Conservation (phyloP, 92 coral and sea anemone genomes). For the Pocillopora grandis region DNA sequence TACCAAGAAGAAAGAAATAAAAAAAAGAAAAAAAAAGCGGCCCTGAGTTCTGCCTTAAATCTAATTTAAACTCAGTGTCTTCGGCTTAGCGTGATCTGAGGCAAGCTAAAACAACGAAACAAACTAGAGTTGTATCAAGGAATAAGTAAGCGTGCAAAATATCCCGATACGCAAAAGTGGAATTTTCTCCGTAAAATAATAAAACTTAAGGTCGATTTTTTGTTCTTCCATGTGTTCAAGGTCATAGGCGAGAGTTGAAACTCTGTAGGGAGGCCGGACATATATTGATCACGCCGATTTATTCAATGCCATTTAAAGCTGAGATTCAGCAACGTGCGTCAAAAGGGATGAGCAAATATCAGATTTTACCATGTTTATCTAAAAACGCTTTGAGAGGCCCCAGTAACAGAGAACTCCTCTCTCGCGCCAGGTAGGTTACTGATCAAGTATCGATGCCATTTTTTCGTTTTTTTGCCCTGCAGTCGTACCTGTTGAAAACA, state of each 20-base stretch:
- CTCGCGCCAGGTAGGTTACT: background rate
- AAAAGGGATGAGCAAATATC: background rate
- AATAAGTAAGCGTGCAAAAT: background rate
- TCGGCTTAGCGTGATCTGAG: background rate
- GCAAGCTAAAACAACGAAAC: background rate
- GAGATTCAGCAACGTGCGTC: background rate
- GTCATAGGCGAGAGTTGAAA: background rate
- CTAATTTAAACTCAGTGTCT: background rate
- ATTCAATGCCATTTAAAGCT: conserved; percentile 13
- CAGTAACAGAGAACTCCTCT: background rate
- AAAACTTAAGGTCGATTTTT: background rate
- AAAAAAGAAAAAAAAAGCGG: no score
- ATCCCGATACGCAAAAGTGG: no score
- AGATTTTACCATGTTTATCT: background rate
- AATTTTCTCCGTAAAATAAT: background rate
- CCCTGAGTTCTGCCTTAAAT: background rate
- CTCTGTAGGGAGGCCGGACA: conserved; percentile 15
- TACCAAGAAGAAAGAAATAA: no score
- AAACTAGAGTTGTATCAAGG: background rate
- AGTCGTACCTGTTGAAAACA: background rate
- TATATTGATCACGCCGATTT: background rate
- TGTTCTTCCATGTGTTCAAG: background rate
- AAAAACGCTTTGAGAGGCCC: background rate
- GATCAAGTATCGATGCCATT: background rate
- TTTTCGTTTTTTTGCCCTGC: background rate